Evolutionary conservation across 2,888 invertebrate species (phyloP).

Genomic region (Teleiodes luculella): DNA sequence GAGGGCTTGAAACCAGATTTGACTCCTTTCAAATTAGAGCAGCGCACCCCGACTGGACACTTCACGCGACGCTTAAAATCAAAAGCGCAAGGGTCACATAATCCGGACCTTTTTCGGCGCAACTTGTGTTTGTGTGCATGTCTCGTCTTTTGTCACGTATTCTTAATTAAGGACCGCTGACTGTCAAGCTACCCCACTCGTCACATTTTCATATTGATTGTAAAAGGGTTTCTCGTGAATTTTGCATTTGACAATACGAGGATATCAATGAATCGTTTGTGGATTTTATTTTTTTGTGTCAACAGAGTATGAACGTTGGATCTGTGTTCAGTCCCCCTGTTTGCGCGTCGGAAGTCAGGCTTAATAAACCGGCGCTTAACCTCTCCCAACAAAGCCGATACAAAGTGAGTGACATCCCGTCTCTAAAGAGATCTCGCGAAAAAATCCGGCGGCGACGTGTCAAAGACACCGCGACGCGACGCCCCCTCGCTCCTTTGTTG

Average conservation of each 20-base stretch:
- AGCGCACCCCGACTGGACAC: conserved; percentile 56
- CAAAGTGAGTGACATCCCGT: conserved; percentile 76
- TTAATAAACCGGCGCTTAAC: conserved; percentile 77
- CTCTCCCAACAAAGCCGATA: conserved; percentile 75
- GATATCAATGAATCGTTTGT: conserved; percentile 42
- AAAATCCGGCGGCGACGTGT: conserved; percentile 75
- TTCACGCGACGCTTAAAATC: conserved; percentile 75
- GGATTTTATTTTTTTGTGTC: conserved; percentile 43
- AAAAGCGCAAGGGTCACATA: conserved; percentile 77
- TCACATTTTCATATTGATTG: conserved; percentile 72
- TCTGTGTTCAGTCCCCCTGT: conserved; percentile 60
- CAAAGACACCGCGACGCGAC: conserved; percentile 76
- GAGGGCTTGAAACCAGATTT: conserved; percentile 76
- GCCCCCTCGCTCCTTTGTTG: conserved; percentile 70
- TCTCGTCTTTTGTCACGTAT: conserved; percentile 80
- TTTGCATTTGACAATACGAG: conserved; percentile 39
- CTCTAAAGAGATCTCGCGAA: conserved; percentile 71
- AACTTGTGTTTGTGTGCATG: conserved; percentile 72
- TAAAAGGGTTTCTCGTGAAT: conserved; percentile 49
- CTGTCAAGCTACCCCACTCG: conserved; percentile 65
- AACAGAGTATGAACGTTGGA: conserved; percentile 48
- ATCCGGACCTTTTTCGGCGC: conserved; percentile 74
- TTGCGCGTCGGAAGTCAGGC: conserved; percentile 71
- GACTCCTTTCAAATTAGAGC: conserved; percentile 73
- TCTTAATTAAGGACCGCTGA: conserved; percentile 76